Conservation (phyloP, 2,888 invertebrate species). For the Empis livida region DNA sequence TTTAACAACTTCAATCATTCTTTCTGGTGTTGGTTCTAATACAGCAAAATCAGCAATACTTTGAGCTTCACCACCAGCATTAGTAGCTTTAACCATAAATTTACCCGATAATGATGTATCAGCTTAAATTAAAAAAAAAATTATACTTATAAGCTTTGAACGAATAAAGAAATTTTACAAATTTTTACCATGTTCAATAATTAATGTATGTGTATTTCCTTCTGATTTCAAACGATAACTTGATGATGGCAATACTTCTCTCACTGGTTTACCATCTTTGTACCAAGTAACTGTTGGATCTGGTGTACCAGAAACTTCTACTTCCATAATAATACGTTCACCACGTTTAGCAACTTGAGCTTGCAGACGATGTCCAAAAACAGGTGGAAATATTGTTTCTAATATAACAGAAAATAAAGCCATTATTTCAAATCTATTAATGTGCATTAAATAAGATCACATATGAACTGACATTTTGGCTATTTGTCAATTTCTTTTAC, state of each 20-base stretch:
- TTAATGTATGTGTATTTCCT: slow-evolving; percentile 53
- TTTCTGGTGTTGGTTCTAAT: slow-evolving; percentile 53
- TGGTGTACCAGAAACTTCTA: slow-evolving; percentile 67
- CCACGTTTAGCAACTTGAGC: slow-evolving; percentile 59
- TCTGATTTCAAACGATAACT: slow-evolving; percentile 44
- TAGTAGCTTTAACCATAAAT: slow-evolving; percentile 60
- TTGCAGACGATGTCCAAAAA: slow-evolving; percentile 63
- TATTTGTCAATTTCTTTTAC: no score
- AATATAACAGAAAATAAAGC: slow-evolving; percentile 9
- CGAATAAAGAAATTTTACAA: no score
- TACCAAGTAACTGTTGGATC: slow-evolving; percentile 61
- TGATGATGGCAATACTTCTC: slow-evolving; percentile 39
- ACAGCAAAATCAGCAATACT: slow-evolving; percentile 68
- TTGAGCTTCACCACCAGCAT: slow-evolving; percentile 68
- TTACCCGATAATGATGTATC: slow-evolving; percentile 57
- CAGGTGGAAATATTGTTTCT: slow-evolving; percentile 72
- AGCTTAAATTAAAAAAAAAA: slow-evolving; percentile 32
- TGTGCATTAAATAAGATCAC: no score
- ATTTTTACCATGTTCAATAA: slow-evolving; percentile 56
- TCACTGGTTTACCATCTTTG: slow-evolving; percentile 53
- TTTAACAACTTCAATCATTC: slow-evolving; percentile 53
- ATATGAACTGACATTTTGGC: no score
- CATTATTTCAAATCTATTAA: no score
- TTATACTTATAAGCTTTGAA: no score
- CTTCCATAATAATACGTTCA: slow-evolving; percentile 58